Base-by-base conservation (phyloP, 2,888 invertebrate genomes). In the Muscina levida region DNA sequence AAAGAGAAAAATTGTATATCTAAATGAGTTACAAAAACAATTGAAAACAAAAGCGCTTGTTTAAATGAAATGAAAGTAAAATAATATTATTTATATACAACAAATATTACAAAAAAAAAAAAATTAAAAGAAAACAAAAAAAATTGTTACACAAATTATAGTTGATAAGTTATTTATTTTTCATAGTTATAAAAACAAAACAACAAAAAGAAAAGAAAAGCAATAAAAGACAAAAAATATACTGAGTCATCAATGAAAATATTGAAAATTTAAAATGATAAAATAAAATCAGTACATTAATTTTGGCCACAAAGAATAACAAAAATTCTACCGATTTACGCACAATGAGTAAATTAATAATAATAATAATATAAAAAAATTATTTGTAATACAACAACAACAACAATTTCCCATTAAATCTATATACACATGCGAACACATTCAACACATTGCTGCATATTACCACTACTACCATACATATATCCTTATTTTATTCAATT, bases 141-240 rank as follows among this genome's bases (percentile, higher is more conserved):
- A 56, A 51, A 76, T 76, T 67, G 51, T 70, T 71, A 73, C 75
- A 79, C 71, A 75, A 48, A 31, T 51, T 71, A 57, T 81, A 82
- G 75, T 78, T 37, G 15, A 11, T 82, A 77, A 80, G 77, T 75
- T 80, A 77, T 82, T 77, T 77, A 82, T 79, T 82, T 77, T 70
- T n/a, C 75, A 72, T 76, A 51, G 51, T 68, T 73, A 57, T 71
- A 81, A 42, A 31, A 22, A 56, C 67, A 59, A 51, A 51, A 51
- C 1, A 51, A 56, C 4, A 51, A 56, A 72, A 71, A 79, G 37
- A 46, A 22, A 51, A 44, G 26, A 62, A 37, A 57, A 70, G 26
- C 22, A n/a, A n/a, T n/a, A 53, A 67, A 17, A 62, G 31, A 59
- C 31, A 53, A 57, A 3, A 11, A 53, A 31, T 59, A 62, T 62